Evolutionary conservation across 2,888 invertebrate genomes (phyloP).

Genomic region (Lepidocyrtinus sp.): DNA sequence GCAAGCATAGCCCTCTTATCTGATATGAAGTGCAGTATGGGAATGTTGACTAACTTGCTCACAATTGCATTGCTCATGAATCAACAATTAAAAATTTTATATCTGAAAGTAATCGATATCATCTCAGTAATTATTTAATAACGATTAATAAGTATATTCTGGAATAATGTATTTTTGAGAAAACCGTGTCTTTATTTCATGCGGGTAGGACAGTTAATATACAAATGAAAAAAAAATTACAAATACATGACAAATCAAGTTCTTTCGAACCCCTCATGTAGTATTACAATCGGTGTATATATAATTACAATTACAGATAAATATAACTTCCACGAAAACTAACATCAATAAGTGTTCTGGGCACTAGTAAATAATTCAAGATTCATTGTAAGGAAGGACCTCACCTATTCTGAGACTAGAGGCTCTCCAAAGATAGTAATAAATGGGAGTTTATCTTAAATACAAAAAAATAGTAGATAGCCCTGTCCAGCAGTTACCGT

Average conservation of each 20-base stretch:
- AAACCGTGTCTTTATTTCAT: not conserved
- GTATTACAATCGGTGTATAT: not conserved
- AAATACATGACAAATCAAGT: not conserved
- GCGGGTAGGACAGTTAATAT: not conserved
- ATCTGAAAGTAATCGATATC: too few relatives aligned
- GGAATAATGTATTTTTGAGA: not conserved
- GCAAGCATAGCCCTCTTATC: too few relatives aligned
- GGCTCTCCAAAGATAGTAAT: not conserved
- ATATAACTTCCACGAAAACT: too few relatives aligned
- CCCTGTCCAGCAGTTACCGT: not conserved
- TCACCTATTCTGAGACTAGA: not conserved
- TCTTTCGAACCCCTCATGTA: not conserved
- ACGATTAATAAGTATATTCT: too few relatives aligned
- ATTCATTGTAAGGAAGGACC: not conserved
- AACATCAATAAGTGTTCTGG: too few relatives aligned
- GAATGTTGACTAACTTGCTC: too few relatives aligned
- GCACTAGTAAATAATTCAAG: too few relatives aligned
- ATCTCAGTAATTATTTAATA: too few relatives aligned
- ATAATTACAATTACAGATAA: too few relatives aligned
- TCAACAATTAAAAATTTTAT: too few relatives aligned
- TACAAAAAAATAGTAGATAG: not conserved
- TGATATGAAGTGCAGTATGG: too few relatives aligned
- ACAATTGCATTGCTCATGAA: too few relatives aligned
- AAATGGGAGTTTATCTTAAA: not conserved
- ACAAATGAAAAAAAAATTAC: not conserved